These are phyloP conservation scores for Ctenicera cuprea DNA, from an alignment of 2,888 invertebrate species.

Conservation along the genomic window DNA sequence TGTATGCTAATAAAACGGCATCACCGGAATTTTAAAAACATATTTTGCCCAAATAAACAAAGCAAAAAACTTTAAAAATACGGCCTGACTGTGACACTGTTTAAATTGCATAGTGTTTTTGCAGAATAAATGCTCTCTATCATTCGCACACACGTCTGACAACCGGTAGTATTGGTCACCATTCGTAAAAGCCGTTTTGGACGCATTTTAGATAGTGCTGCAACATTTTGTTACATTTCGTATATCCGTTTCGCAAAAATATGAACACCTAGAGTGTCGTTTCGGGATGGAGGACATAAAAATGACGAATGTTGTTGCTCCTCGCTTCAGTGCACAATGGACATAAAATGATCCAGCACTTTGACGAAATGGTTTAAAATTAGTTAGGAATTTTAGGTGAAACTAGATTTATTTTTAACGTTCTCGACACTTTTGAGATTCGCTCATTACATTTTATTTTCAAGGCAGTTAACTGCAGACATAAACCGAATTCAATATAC, in stretches of 20 bases:
- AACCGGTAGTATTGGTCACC: constrained; percentile 33
- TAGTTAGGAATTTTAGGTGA: constrained; percentile 28
- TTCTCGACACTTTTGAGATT: no score
- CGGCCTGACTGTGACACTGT: constrained; percentile 41
- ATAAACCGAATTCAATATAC: no score
- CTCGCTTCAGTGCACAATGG: constrained; percentile 34
- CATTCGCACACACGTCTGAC: constrained; percentile 40
- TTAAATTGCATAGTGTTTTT: constrained; percentile 51
- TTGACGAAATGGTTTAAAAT: constrained; percentile 32
- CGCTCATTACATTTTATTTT: no score
- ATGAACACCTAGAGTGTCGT: constrained; percentile 34
- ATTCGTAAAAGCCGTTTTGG: constrained; percentile 18
- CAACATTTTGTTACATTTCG: constrained; percentile 3
- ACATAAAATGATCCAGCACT: constrained; percentile 43
- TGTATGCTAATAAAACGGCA: constrained; percentile 43
- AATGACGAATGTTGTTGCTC: constrained; percentile 53
- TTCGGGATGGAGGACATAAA: constrained; percentile 48
- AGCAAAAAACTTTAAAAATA: constrained; percentile 39
- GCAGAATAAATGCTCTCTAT: constrained; percentile 47
- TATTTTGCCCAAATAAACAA: constrained; percentile 28
- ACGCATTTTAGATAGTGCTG: background rate
- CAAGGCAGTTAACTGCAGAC: no score
- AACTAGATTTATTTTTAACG: no score
- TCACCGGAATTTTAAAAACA: constrained; percentile 43
- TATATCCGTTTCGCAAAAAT: constrained; percentile 29